Conservation (phyloP, 2,888 invertebrate species). For the Lochmaea capreae region DNA sequence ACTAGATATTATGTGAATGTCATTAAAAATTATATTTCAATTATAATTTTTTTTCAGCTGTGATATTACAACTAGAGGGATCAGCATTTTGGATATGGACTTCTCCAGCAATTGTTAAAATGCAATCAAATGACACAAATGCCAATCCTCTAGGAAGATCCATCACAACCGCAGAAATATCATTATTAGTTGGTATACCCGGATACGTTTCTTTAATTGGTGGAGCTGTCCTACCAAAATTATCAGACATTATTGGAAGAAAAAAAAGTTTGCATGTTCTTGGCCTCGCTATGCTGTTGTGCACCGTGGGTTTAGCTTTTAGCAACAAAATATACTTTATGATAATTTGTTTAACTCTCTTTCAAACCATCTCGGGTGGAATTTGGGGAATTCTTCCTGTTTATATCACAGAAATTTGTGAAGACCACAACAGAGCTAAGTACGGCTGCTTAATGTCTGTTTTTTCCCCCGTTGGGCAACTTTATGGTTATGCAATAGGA, state of each 20-base stretch:
- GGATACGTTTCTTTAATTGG: slow-evolving; percentile 3
- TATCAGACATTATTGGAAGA: slow-evolving; percentile 25
- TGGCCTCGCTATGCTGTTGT: neutral
- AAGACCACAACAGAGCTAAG: slow-evolving; percentile 32
- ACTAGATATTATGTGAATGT: no score
- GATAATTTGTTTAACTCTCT: neutral
- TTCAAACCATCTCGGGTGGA: neutral
- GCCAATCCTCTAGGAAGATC: slow-evolving; percentile 4
- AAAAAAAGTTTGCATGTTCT: slow-evolving; percentile 13
- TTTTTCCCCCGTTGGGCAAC: slow-evolving; percentile 5
- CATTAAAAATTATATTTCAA: neutral
- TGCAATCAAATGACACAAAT: slow-evolving; percentile 2
- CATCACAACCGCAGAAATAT: slow-evolving; percentile 17
- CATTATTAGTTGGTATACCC: slow-evolving; percentile 23
- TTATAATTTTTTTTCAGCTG: neutral
- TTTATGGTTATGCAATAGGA: slow-evolving; percentile 27
- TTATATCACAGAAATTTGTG: slow-evolving; percentile 27
- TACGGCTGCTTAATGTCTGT: slow-evolving; percentile 17
- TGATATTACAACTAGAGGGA: neutral
- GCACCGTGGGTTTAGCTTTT: slow-evolving; percentile 10
- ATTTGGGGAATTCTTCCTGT: slow-evolving; percentile 9
- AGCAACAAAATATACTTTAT: slow-evolving; percentile 3
- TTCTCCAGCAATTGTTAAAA: slow-evolving; percentile 1
- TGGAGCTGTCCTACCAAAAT: neutral
- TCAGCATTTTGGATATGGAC: slow-evolving; percentile 15